These are phyloP conservation scores for Acleris sparsana DNA, from an alignment of 2,888 invertebrate species.

Conservation along the genomic window DNA sequence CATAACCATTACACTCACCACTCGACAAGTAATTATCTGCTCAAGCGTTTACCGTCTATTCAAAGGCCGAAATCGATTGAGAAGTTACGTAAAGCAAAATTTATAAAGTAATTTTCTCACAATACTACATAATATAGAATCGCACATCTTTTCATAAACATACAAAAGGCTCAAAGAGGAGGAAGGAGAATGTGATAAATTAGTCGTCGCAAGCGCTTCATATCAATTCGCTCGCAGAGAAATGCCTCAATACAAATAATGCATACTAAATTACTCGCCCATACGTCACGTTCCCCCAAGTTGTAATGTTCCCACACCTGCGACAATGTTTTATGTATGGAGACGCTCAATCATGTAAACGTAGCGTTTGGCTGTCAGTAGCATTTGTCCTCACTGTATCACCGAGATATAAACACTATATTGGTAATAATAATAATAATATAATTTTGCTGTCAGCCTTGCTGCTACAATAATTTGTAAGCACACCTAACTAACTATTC, in stretches of 20 bases:
- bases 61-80: too few relatives aligned
- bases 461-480: too few relatives aligned
- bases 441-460: neutral
- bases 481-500: too few relatives aligned
- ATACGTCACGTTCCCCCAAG: conserved; percentile 34
- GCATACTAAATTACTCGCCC: conserved; percentile 29
- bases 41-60: too few relatives aligned
- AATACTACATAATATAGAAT: neutral
- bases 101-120: conserved; percentile 5
- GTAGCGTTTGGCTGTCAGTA: conserved; percentile 28
- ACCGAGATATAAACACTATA: conserved; percentile 12
- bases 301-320: conserved; percentile 34
- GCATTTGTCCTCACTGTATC: conserved; percentile 26
- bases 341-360: conserved; percentile 36
- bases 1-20: too few relatives aligned
- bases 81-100: neutral
- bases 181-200: neutral
- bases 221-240: conserved; percentile 15
- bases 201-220: conserved; percentile 3
- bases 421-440: conserved; percentile 7
- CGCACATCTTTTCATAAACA: neutral
- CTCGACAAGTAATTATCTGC: too few relatives aligned
- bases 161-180: conserved; percentile 1
- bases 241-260: conserved; percentile 29
- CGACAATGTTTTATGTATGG: conserved; percentile 26